These are phyloP conservation scores for Melanaphis sacchari DNA, from an alignment of 1,140 invertebrate genomes.

Conservation along the genomic window DNA sequence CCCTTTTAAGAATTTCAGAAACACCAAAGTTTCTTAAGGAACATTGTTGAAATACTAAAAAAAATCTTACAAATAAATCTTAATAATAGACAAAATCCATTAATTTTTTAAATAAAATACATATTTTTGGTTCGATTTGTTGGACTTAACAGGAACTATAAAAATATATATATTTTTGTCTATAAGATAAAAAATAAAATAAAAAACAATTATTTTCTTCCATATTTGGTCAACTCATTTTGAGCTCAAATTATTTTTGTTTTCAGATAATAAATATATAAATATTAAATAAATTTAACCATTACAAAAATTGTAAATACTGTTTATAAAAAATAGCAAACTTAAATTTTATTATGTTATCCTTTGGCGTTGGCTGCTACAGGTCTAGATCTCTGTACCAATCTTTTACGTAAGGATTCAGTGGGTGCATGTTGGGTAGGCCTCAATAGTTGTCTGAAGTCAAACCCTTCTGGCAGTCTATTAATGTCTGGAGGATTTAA, in stretches of 20 bases:
- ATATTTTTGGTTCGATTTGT: constrained; percentile 24
- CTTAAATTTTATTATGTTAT: background rate
- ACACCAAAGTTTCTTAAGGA: constrained; percentile 23
- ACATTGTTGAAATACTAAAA: constrained; percentile 20
- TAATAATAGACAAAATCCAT: constrained; percentile 21
- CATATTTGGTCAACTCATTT: background rate
- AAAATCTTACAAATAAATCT: background rate
- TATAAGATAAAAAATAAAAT: background rate
- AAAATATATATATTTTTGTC: constrained; percentile 28
- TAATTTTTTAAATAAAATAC: background rate
- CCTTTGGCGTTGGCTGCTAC: constrained; percentile 42
- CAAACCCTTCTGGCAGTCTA: constrained; percentile 69
- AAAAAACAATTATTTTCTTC: background rate
- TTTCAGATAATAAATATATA: background rate
- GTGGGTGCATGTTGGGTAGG: constrained; percentile 74
- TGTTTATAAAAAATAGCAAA: background rate
- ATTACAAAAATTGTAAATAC: constrained; percentile 29
- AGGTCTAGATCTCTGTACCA: constrained; percentile 55
- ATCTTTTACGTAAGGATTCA: constrained; percentile 71
- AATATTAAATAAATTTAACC: background rate
- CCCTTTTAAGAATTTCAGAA: constrained; percentile 6
- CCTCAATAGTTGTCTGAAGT: constrained; percentile 74
- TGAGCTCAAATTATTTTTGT: background rate
- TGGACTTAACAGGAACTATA: constrained; percentile 50
- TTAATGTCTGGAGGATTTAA: constrained; percentile 62